These are phyloP conservation scores for Lasioglossum calceatum DNA, from an alignment of 2,888 invertebrate species.

Conservation along the genomic window DNA sequence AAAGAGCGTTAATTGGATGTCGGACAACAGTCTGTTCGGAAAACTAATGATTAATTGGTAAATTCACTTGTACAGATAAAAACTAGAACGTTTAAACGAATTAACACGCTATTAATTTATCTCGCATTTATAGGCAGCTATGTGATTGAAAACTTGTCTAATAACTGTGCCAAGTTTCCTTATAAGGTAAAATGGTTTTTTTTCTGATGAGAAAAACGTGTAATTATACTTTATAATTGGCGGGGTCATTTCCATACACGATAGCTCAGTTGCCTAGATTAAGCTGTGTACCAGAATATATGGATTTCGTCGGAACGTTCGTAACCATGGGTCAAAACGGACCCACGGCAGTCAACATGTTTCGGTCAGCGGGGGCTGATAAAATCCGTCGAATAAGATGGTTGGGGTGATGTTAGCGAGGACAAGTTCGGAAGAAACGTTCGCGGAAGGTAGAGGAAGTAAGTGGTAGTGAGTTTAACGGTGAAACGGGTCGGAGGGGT, in stretches of 20 bases:
- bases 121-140: background rate
- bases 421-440: slow-evolving; percentile 49
- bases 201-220: background rate
- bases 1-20: no score
- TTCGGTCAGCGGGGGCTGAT: background rate
- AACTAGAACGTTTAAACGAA: background rate
- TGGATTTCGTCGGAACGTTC: background rate
- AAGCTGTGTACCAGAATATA: background rate
- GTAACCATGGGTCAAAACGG: background rate
- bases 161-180: background rate
- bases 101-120: background rate
- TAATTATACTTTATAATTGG: background rate
- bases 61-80: background rate
- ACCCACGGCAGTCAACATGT: background rate
- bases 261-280: background rate
- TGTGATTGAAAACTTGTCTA: background rate
- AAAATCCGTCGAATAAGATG: background rate
- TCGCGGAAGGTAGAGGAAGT: slow-evolving; percentile 50
- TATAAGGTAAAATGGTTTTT: background rate
- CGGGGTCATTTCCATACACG: background rate
- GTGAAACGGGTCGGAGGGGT: slow-evolving; percentile 34
- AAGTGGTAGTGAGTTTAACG: slow-evolving; percentile 58
- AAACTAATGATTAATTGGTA: no score
- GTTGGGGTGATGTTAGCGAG: slow-evolving; percentile 22
- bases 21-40: no score